These are phyloP conservation scores for Pterocles burchelli DNA, from an alignment of 2,113 vertebrate genomes.

Conservation along the genomic window DNA sequence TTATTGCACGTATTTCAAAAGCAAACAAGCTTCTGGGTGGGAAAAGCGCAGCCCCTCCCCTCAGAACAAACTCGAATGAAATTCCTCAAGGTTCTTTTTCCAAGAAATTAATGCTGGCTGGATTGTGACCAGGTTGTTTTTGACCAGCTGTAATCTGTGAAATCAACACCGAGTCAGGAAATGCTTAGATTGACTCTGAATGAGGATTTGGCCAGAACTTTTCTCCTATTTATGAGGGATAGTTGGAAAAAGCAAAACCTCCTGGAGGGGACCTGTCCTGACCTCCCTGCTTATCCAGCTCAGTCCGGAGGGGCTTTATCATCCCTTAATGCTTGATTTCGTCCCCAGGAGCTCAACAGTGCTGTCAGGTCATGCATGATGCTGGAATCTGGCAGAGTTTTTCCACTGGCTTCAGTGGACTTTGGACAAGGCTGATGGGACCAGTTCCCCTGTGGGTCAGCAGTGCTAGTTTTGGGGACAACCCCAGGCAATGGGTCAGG, in stretches of 20 bases:
- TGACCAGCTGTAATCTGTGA: conserved; percentile 59
- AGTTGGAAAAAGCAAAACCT: background rate
- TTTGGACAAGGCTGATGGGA: background rate
- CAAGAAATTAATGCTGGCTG: conserved; percentile 31
- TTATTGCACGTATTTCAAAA: conserved; percentile 10
- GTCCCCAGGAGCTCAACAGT: background rate
- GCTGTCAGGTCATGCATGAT: accelerated
- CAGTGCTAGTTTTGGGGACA: background rate
- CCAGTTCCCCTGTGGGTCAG: background rate
- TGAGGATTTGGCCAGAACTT: background rate
- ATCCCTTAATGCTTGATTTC: background rate
- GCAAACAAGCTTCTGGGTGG: conserved; percentile 29
- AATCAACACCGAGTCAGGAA: conserved; percentile 66
- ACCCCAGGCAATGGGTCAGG: background rate
- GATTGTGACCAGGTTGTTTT: conserved; percentile 41
- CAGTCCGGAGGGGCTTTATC: background rate
- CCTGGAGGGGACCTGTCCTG: background rate
- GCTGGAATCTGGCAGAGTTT: background rate
- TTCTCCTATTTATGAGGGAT: background rate
- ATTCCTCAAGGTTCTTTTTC: conserved; percentile 43
- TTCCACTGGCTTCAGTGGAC: background rate
- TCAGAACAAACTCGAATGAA: background rate
- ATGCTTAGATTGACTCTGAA: conserved; percentile 50
- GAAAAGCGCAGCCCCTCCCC: background rate
- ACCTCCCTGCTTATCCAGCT: background rate